Conservation (phyloP, 2,888 invertebrate genomes). For the Heterodera filipjevi region DNA sequence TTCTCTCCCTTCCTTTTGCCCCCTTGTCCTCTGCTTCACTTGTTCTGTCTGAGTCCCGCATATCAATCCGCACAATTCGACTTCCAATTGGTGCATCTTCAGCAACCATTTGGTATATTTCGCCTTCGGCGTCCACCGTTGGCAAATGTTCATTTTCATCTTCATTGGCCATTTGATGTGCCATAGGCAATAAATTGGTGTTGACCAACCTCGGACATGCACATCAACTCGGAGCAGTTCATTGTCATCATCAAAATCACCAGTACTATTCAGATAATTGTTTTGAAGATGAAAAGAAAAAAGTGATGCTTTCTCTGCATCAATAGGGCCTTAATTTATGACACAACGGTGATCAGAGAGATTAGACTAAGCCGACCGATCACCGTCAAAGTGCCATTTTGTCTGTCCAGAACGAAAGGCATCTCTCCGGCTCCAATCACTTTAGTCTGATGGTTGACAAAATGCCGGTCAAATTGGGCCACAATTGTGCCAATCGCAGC, state of each 20-base stretch:
- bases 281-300: not conserved
- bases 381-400: constrained; percentile 2
- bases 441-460: not conserved
- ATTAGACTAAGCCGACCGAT: not conserved
- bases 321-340: not conserved
- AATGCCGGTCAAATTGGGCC: not conserved
- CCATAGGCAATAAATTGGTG: not conserved
- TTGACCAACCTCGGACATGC: not conserved
- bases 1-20: not conserved
- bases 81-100: constrained; percentile 5
- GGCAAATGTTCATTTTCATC: constrained; percentile 11
- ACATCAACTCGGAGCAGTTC: not conserved
- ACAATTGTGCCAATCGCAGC: not conserved
- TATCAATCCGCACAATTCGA: not conserved
- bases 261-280: not conserved
- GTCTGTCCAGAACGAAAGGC: not conserved
- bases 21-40: not conserved
- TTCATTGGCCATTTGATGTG: not conserved
- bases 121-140: not conserved
- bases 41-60: not conserved
- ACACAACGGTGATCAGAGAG: not conserved
- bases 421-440: not conserved
- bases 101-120: not conserved
- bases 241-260: not conserved
- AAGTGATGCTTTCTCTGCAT: not conserved